phyloP scores from a whole-genome alignment of 2,113 vertebrate species.

The Pygoscelis adeliae region DNA sequence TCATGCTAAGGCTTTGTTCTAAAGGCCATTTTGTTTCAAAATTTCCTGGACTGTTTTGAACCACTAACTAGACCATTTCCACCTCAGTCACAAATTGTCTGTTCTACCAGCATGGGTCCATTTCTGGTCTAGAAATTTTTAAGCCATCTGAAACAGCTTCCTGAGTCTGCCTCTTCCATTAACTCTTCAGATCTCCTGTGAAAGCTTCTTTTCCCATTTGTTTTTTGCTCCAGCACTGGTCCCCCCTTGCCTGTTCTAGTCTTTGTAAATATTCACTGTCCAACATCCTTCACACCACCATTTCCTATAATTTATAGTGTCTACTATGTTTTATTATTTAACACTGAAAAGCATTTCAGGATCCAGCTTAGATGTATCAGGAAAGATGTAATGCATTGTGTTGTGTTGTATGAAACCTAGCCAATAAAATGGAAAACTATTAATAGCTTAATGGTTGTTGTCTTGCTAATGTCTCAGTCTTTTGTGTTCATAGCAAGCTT shows the following conservation, averaged over 20 bases:
- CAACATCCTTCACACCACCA: not conserved
- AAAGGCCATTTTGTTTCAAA: not conserved
- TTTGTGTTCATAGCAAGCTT: constrained; percentile 1
- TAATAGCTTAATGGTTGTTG: constrained; percentile 13
- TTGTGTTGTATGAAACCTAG: not conserved
- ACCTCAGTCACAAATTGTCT: not conserved
- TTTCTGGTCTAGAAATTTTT: not conserved
- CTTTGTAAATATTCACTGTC: constrained; percentile 38
- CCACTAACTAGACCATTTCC: not conserved
- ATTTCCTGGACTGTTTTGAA: not conserved
- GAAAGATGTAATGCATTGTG: constrained; percentile 33
- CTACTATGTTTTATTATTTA: constrained; percentile 55
- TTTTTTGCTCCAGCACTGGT: not conserved
- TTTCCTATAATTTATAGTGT: constrained; percentile 43
- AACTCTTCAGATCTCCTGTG: not conserved
- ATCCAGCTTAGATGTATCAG: not conserved
- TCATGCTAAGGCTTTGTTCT: not conserved
- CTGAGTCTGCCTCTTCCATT: not conserved
- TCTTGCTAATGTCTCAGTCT: not conserved
- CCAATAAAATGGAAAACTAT: constrained; percentile 9
- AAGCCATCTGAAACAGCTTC: not conserved
- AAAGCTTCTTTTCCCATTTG: not conserved
- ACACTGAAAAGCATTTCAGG: constrained; percentile 19
- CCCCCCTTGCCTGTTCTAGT: not conserved
- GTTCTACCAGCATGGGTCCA: not conserved